A percentile compares a stretch with the other conserved stretches of the same genome.
Conservation (phyloP, 2,797 vertebrate species). For the Rhinophrynus dorsalis region DNA sequence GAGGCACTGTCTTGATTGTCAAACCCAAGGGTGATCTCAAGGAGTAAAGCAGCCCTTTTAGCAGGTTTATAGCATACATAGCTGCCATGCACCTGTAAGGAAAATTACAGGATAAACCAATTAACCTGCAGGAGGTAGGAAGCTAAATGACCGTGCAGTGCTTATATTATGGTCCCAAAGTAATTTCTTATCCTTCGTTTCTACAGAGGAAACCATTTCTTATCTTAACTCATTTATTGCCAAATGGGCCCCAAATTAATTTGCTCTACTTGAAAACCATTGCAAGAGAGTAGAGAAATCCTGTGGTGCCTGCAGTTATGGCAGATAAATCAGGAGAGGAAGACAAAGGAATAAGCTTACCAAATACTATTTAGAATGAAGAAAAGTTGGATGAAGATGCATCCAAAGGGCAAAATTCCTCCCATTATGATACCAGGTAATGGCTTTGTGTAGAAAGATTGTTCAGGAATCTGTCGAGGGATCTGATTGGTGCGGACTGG, state of each 20-base stretch:
- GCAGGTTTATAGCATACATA: not conserved
- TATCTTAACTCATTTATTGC: not conserved
- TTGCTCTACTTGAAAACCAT: not conserved
- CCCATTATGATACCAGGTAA: slow-evolving; percentile 92
- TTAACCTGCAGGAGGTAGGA: slow-evolving; percentile 10
- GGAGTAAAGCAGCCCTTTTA: too few relatives aligned
- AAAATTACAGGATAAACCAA: slow-evolving; percentile 13
- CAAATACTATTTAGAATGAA: slow-evolving; percentile 96
- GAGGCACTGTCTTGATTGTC: too few relatives aligned
- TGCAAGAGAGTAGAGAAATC: not conserved
- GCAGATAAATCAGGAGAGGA: not conserved
- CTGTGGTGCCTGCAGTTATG: not conserved
- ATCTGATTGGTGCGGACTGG: slow-evolving; percentile 94
- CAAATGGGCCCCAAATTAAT: not conserved
- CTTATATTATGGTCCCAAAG: not conserved
- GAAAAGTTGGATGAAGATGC: slow-evolving; percentile 95
- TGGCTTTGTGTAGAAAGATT: slow-evolving; percentile 90
- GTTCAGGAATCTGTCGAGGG: slow-evolving; percentile 91
- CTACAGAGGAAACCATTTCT: not conserved
- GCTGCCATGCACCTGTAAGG: not conserved
- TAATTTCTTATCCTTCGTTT: not conserved
- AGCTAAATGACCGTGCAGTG: slow-evolving; percentile 10
- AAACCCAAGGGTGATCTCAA: too few relatives aligned
- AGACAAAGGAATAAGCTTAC: slow-evolving; percentile 65
- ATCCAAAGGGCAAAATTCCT: slow-evolving; percentile 90